Base-by-base conservation (phyloP, 2,888 invertebrate species). In the Onchidella celtica region DNA sequence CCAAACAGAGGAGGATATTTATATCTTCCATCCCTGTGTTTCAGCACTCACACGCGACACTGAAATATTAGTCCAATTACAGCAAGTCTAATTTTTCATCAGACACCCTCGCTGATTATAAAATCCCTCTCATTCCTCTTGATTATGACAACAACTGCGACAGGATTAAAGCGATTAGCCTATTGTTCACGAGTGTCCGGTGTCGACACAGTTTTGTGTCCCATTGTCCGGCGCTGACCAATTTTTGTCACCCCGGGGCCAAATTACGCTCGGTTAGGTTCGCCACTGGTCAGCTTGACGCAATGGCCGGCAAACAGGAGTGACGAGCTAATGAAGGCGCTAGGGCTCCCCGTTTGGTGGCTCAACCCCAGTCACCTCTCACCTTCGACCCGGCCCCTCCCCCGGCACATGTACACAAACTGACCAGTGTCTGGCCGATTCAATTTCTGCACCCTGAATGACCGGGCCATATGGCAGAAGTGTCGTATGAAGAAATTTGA, bases 281-380 rank as follows among this genome's bases (percentile, higher is more conserved):
- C 75, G 21, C n/a, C 40, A 65, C 75, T 47, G 75, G 75, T 76
- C 75, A 76, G 38, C 40, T 76, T 76, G 75, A 76, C 75, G 75
- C 75, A 76, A 76, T 32, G 75, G n/a, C 75, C 75, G 47, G 66
- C 75, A 76, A 76, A 76, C 75, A 76, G 63, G 65, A 76, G 47
- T 76, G 75, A 76, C 75, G 75, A 76, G 75, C 75, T 76, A 76
- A 76, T 76, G 65, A 76, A 76, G 65, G 63, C 40, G 47, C 63
- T 63, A n/a, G n/a, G 65, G n/a, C 75, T 65, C 38, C 38, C 47
- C 65, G 75, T 65, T 47, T 65, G 75, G 75, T 47, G 65, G 47
- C 32, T 76, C 65, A 76, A 63, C 75, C 75, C n/a, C 75, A n/a
- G n/a, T n/a, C 40, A 21, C 32, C 65, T 17, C 32, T 14, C 65